phyloP scores from a whole-genome alignment of 2,888 invertebrate species.

The Ypsolopha scabrella region DNA sequence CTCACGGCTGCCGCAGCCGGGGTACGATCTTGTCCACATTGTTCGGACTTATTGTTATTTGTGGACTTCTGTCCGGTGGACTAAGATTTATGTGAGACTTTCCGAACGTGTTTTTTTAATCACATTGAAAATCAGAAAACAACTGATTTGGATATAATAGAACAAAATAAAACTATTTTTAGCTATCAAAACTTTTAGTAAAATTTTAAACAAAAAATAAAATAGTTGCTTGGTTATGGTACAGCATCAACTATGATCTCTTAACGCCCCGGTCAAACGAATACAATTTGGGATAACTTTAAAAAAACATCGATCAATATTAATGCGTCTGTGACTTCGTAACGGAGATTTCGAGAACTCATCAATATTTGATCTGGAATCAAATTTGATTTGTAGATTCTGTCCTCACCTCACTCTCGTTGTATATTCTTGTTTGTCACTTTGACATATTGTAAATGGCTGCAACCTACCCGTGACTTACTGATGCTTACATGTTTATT shows the following conservation, averaged over 20 bases:
- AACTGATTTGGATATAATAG: too few relatives aligned
- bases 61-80: neutral
- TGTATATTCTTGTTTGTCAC: constrained; percentile 24
- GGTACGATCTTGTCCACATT: neutral
- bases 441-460: too few relatives aligned
- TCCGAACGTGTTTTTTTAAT: too few relatives aligned
- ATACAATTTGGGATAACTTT: constrained; percentile 13
- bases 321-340: constrained; percentile 20
- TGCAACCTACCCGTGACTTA: too few relatives aligned
- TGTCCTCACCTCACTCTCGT: constrained; percentile 16
- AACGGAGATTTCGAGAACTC: constrained; percentile 30
- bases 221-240: too few relatives aligned
- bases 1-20: constrained; percentile 13
- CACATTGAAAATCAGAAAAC: too few relatives aligned
- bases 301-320: constrained; percentile 20
- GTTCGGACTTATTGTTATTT: neutral
- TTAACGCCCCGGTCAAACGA: constrained; percentile 11
- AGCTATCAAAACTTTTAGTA: too few relatives aligned
- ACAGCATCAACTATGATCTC: too few relatives aligned
- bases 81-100: neutral
- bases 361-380: constrained; percentile 40
- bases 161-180: too few relatives aligned
- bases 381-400: constrained; percentile 42
- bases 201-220: too few relatives aligned
- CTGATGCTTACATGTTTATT: too few relatives aligned